Percentiles rank a stretch among this genome's conserved stretches.
Conservation (phyloP, 2,113 vertebrate genomes). For the Perognathus longimembris region DNA sequence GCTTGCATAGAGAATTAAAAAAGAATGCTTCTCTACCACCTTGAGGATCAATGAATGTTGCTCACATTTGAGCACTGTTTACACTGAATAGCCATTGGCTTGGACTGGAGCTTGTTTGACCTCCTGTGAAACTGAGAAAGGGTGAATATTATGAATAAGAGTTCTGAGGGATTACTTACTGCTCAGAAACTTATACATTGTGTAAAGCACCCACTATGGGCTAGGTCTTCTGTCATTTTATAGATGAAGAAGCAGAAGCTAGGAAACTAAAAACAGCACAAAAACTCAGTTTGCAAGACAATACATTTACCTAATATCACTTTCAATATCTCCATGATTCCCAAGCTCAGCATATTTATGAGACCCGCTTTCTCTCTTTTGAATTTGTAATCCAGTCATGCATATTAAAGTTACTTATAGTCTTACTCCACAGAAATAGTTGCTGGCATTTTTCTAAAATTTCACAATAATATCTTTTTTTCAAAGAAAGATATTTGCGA, state of each 20-base stretch:
- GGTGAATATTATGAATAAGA: neutral
- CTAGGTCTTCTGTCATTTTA: neutral
- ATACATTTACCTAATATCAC: neutral
- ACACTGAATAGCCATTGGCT: neutral
- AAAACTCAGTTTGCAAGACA: neutral
- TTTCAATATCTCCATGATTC: neutral
- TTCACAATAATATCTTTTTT: neutral
- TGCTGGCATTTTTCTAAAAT: conserved; percentile 15
- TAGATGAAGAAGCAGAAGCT: conserved; percentile 3
- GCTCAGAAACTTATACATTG: neutral
- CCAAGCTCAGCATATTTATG: neutral
- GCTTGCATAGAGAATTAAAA: conserved; percentile 13
- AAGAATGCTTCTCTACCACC: neutral
- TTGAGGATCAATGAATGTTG: neutral
- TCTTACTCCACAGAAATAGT: neutral
- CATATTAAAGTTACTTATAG: conserved; percentile 21
- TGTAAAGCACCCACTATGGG: neutral
- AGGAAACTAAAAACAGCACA: neutral
- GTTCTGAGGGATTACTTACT: neutral
- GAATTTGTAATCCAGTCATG: neutral
- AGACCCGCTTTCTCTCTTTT: neutral
- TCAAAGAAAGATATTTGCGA: neutral
- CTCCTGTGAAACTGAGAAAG: neutral
- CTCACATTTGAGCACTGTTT: neutral
- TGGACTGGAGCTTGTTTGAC: neutral